These are phyloP conservation scores for Chromis chromis DNA, from an alignment of 2,797 vertebrate genomes.

Conservation along the genomic window DNA sequence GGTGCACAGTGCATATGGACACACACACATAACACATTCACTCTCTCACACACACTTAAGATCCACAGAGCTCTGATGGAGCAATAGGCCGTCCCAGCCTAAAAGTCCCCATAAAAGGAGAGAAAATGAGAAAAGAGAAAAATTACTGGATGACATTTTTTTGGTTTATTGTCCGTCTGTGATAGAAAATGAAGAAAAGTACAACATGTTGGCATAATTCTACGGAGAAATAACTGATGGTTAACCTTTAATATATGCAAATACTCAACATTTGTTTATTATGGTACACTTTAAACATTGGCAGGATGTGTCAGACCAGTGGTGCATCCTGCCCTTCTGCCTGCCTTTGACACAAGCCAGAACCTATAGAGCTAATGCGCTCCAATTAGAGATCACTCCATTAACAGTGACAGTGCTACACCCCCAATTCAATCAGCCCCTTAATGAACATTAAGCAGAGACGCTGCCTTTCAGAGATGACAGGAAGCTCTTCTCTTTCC, in stretches of 20 bases:
- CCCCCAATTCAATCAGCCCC: slow-evolving; percentile 80
- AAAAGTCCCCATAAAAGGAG: slow-evolving; percentile 2
- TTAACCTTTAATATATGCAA: slow-evolving; percentile 4
- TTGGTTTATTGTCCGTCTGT: background rate
- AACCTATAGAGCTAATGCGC: slow-evolving; percentile 69
- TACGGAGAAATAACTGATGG: background rate
- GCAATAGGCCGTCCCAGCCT: background rate
- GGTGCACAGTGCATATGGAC: slow-evolving; percentile 18
- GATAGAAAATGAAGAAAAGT: background rate
- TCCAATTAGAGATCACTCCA: slow-evolving; percentile 82
- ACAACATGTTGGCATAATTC: background rate
- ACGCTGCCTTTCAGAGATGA: slow-evolving; percentile 60
- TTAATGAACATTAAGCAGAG: slow-evolving; percentile 81
- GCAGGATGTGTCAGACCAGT: background rate
- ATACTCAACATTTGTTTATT: slow-evolving; percentile 22
- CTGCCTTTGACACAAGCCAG: slow-evolving; percentile 73
- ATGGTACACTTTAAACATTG: slow-evolving; percentile 1
- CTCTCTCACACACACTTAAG: slow-evolving; percentile 9
- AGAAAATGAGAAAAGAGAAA: background rate
- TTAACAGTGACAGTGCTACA: slow-evolving; percentile 83
- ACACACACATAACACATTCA: slow-evolving; percentile 17
- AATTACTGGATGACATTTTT: slow-evolving; percentile 3
- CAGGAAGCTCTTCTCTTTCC: slow-evolving; percentile 50
- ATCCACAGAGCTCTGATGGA: slow-evolving; percentile 13
- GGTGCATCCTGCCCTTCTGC: slow-evolving; percentile 45